These are phyloP conservation scores for Ornithorhynchus anatinus DNA, from an alignment of 2,113 vertebrate species.

Conservation along the genomic window DNA sequence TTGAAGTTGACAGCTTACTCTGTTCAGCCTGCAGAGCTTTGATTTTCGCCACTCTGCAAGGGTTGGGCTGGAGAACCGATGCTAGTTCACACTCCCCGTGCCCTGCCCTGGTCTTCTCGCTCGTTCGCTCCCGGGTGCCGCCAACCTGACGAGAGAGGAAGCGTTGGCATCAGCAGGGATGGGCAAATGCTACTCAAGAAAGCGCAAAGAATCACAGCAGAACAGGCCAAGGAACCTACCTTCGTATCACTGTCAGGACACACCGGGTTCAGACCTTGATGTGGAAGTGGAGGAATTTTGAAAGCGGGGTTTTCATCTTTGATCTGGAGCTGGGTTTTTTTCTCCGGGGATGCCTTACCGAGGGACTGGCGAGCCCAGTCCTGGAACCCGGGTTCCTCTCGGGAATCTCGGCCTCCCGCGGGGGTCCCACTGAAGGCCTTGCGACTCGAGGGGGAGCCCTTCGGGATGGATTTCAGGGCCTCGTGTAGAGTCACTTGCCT, in stretches of 20 bases:
- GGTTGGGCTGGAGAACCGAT: constrained; percentile 83
- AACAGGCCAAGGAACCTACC: constrained; percentile 58
- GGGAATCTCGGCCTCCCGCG: constrained; percentile 44
- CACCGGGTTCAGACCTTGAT: constrained; percentile 56
- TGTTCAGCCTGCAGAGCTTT: constrained; percentile 61
- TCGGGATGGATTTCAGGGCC: constrained; percentile 58
- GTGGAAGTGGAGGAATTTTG: constrained; percentile 47
- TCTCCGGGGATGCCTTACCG: constrained; percentile 54
- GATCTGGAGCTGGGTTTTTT: constrained; percentile 50
- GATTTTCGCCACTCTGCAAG: constrained; percentile 69
- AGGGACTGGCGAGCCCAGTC: constrained; percentile 38
- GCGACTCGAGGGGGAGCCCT: constrained; percentile 37
- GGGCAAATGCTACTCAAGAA: constrained; percentile 21
- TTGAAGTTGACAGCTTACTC: constrained; percentile 55
- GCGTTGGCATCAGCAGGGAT: constrained; percentile 47
- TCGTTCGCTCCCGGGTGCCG: constrained; percentile 65
- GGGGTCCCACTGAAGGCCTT: constrained; percentile 44
- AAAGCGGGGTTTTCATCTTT: constrained; percentile 68
- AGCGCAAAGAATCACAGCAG: not conserved
- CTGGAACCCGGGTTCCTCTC: constrained; percentile 53
- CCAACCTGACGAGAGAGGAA: constrained; percentile 64
- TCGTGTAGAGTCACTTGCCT: constrained; percentile 70
- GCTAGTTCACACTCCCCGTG: constrained; percentile 73
- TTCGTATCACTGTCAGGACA: constrained; percentile 60
- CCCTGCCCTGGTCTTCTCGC: constrained; percentile 65